A percentile compares a stretch with the other conserved stretches of the same genome.
phyloP scores from a whole-genome alignment of 2,113 vertebrate genomes.

The Saguinus imperator region DNA sequence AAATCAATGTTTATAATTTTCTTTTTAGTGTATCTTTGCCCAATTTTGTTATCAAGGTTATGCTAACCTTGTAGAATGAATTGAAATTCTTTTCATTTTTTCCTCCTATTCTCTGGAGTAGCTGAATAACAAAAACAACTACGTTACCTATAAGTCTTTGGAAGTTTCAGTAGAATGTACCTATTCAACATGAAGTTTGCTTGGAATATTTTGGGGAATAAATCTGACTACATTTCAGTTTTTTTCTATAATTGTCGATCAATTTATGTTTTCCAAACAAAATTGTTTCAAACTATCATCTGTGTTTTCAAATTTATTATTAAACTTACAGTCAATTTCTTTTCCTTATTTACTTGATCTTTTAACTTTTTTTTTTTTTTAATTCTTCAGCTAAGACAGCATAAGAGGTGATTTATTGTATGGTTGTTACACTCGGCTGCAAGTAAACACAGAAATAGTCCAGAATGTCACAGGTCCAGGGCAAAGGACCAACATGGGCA shows the following conservation, averaged over 20 bases:
- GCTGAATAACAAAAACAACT: neutral
- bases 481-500: no score
- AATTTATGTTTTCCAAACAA: neutral
- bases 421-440: no score
- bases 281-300: neutral
- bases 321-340: neutral
- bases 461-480: no score
- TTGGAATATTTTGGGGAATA: neutral
- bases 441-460: no score
- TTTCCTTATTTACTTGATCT: neutral
- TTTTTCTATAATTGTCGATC: neutral
- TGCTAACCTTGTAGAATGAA: neutral
- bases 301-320: neutral
- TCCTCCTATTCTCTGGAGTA: neutral
- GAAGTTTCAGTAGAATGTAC: neutral
- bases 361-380: neutral
- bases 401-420: no score
- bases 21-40: neutral
- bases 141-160: neutral
- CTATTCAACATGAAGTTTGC: neutral
- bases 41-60: neutral
- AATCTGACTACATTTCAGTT: neutral
- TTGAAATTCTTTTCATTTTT: neutral
- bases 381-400: no score
- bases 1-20: neutral